Evolutionary conservation across 2,797 vertebrate species (phyloP), one percentile per base, ranked within the genome.

Genomic region (Melanotaenia trifasciata): DNA sequence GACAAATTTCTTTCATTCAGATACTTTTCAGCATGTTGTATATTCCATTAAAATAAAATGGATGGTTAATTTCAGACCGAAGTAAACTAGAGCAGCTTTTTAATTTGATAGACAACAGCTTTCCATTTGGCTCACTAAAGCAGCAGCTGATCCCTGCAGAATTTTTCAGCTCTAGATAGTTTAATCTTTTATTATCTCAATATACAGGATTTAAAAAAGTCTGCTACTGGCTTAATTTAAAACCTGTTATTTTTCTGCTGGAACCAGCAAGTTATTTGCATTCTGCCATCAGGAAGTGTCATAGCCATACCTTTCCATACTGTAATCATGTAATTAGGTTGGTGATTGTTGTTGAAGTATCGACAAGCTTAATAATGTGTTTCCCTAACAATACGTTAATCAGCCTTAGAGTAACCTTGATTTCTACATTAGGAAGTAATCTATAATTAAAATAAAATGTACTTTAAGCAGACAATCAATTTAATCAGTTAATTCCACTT

Each of bases 71-170:
- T 51, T 51, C 3, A 8, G n/a, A 53, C 7, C 9, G n/a, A 53
- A 26, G 11, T 13, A 12, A 53, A 26, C n/a, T 10, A 51, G 22
- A 22, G 47, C 47, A 51, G 47, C 47, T 22, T 51, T 36, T 62
- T 64, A n/a, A 22, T 58, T 58, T 9, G 1, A 22, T 10, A 28
- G 5, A 32, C 0, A 5, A 20, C 51, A 32, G 18, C 58, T 38
- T 3, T 45, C 11, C 12, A 24, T 47, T 65, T 45, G 64, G 0
- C 35, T 10, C 0, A 1, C 28, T 32, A 13, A 57, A 30, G 4
- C 38, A 4, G 12, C 32, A 36, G 18, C 8, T 57, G 32, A 20
- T 2, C 0, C 0, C 3, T 7, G 8, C 0, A 0, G 7, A 70
- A 16, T 76, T n/a, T 18, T 0, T 12, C 3, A 33, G 32, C 0